Conservation (phyloP, 1,140 invertebrate genomes). For the Camponotus vicinus region DNA sequence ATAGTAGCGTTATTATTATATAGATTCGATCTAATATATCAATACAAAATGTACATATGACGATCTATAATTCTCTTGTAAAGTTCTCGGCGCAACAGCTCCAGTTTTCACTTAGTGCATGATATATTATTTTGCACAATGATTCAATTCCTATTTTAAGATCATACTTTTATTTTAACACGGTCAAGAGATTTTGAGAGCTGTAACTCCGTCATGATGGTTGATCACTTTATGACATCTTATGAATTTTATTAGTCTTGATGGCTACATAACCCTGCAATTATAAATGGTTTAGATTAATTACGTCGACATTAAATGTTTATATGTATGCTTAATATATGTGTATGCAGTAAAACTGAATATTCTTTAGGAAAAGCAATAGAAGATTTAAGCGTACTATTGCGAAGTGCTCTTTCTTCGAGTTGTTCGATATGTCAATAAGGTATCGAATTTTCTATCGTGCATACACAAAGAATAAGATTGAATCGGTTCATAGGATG, state of each 20-base stretch:
- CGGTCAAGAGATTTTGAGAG: constrained; percentile 5
- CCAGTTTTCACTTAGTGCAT: constrained; percentile 20
- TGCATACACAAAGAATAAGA: not conserved
- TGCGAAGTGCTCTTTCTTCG: not conserved
- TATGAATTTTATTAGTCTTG: constrained; percentile 21
- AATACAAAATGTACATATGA: not conserved
- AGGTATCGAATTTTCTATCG: not conserved
- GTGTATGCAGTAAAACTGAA: not conserved
- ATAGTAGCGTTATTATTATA: not conserved
- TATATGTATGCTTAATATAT: not conserved
- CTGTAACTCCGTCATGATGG: constrained; percentile 18
- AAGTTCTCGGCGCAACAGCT: not conserved
- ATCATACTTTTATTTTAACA: constrained; percentile 17
- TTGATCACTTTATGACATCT: constrained; percentile 30
- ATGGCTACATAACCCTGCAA: not conserved
- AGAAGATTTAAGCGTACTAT: not conserved
- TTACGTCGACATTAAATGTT: not conserved
- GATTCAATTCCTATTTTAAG: constrained; percentile 26
- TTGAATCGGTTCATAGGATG: not conserved
- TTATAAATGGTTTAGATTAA: constrained; percentile 4
- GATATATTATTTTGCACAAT: constrained; percentile 36
- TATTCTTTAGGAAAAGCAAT: not conserved
- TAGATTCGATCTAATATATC: not conserved
- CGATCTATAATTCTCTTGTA: not conserved
- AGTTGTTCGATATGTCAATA: not conserved